Percentiles rank a stretch among this genome's conserved stretches.
These are phyloP conservation scores for Nephrocerus scutellatus DNA, from an alignment of 2,888 invertebrate genomes.

Conservation along the genomic window DNA sequence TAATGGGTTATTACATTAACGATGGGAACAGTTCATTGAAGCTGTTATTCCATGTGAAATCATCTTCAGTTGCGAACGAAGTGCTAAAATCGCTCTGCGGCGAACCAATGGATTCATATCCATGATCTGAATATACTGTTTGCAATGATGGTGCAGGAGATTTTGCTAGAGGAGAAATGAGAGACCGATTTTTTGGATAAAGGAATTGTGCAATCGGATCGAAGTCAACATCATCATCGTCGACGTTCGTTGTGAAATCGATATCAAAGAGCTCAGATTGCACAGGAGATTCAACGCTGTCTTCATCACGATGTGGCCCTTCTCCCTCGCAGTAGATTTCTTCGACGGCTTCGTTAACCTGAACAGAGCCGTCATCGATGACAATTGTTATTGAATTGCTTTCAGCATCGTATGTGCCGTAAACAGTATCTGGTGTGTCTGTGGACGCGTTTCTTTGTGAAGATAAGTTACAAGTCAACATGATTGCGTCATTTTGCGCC, in stretches of 20 bases:
- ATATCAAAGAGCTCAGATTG: slow-evolving; percentile 36
- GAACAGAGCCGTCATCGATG: slow-evolving; percentile 55
- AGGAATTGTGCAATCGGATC: slow-evolving; percentile 40
- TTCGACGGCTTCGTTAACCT: slow-evolving; percentile 49
- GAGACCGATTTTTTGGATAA: slow-evolving; percentile 28
- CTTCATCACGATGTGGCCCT: slow-evolving; percentile 33
- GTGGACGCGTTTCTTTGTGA: slow-evolving; percentile 20
- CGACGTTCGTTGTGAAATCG: slow-evolving; percentile 33
- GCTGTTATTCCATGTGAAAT: slow-evolving; percentile 68
- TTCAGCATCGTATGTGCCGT: slow-evolving; percentile 64
- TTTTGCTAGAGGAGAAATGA: slow-evolving; percentile 38
- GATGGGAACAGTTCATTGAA: slow-evolving; percentile 73
- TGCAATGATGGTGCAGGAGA: slow-evolving; percentile 37
- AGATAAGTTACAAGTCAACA: slow-evolving; percentile 10
- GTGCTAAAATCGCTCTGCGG: slow-evolving; percentile 43
- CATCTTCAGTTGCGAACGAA: slow-evolving; percentile 26
- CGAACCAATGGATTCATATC: slow-evolving; percentile 61
- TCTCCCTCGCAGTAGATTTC: slow-evolving; percentile 48
- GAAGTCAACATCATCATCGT: slow-evolving; percentile 31
- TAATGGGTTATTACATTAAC: slow-evolving; percentile 59
- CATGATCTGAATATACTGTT: slow-evolving; percentile 53
- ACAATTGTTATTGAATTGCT: slow-evolving; percentile 68
- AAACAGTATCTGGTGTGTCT: slow-evolving; percentile 54
- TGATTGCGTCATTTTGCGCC: slow-evolving; percentile 4
- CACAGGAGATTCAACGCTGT: slow-evolving; percentile 36